Evolutionary conservation across 2,797 vertebrate genomes (phyloP), one percentile per base, ranked within the genome.

Genomic region (Capromys pilorides): DNA sequence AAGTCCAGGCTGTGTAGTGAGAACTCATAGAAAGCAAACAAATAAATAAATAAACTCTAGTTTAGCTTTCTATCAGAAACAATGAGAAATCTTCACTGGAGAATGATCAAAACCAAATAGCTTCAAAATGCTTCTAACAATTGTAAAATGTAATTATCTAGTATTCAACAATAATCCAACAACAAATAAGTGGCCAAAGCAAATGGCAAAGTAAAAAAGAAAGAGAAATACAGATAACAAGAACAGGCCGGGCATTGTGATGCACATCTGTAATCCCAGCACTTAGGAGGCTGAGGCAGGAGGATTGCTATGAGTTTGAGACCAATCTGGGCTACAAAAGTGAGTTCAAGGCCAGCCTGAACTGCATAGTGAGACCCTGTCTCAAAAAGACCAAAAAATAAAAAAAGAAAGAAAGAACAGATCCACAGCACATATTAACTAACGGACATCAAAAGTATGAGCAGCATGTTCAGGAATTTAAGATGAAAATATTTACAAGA

Each of bases 41-140:
- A 57, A 57, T 57, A 16, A 57, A n/a, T 26, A 69, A 84, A n/a
- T 51, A 12, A 90, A 87, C 26, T 90, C 24, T 82, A 87, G 62
- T 61, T 83, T 67, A 79, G 45, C 66, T 90, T 21, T 24, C 33
- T 64, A 71, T 16, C 14, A 90, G 19, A 88, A 59, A 62, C 7
- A 92, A 88, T 79, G 22, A 90, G 9, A 95, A 90, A 84, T 77
- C 1, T 21, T 87, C 45, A 71, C 19, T 54, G 3, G 24, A 78
- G 22, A 86, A 93, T 71, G 31, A 85, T 28, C 49, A 87, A 78
- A 95, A 73, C 78, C 16, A 93, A 28, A 18, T 59, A 71, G 6
- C 2, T 87, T 22, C 45, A 87, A 92, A 94, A 83, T 75, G 64
- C 6, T 8, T 88, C 64, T 67, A 80, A 45, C 94, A 84, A 49